Base-by-base conservation (phyloP, 2,888 invertebrate species). In the Drosophila mimica region DNA sequence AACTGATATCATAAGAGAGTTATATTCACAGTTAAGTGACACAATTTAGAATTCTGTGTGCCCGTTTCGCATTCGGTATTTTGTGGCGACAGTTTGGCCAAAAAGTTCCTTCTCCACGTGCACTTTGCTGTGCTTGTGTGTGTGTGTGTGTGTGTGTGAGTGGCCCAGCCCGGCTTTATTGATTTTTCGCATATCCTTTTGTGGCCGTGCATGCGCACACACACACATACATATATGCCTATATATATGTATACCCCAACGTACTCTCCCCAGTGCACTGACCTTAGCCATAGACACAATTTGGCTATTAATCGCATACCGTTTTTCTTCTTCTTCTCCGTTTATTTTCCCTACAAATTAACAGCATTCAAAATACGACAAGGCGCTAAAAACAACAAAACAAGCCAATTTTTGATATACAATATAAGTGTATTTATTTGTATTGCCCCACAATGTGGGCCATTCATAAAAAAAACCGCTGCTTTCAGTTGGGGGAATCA, bases 171-270 rank as follows among this genome's bases (percentile, higher is more conserved):
- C 69, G 75, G 70, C 64, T 76, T 70, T 88, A 86, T 86, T 85
- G 85, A 86, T 86, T 86, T 86, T 86, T 88, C 85, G 57, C 83
- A 62, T 70, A 58, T 79, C 72, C 76, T 80, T 62, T 48, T 43
- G 62, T 33, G 28, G 40, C 66, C 56, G 81, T 80, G 79, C 79
- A 77, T 80, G 80, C 80, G 80, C 80, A 80, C 74, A 43, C 28
- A 43, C 28, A 34, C 56, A 28, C 33, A 63, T 38, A 64, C 25
- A 60, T n/a, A 17, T 11, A n/a, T 28, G n/a, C 2, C 25, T 15
- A 25, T 4, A 33, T 28, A n/a, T 56, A 60, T 34, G 25, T 15
- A n/a, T 33, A 33, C 33, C 20, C 8, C 28, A 1, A 28, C 33
- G 20, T 34, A 20, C 34, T 36, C 34, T 30, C 58, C 49, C 70